phyloP scores from a whole-genome alignment of 23 tunicate genomes.

The Phallusia fumigata region DNA sequence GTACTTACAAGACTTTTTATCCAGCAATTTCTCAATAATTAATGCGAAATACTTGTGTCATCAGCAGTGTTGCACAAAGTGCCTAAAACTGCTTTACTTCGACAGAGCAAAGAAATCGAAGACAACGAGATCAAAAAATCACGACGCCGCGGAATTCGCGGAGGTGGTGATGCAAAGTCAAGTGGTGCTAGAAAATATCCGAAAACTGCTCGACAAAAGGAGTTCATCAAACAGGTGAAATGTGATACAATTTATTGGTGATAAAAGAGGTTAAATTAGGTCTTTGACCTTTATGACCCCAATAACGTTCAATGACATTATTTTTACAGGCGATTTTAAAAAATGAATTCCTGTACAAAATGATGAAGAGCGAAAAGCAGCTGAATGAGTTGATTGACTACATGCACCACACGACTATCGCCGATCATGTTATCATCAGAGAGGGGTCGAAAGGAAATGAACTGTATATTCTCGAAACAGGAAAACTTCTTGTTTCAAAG shows the following conservation, averaged over 20 bases:
- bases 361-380: not conserved
- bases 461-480: constrained; percentile 16
- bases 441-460: constrained; percentile 7
- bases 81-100: too few species aligned
- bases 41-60: too few species aligned
- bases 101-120: not conserved
- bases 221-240: constrained; percentile 43
- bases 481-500: constrained; percentile 1
- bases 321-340: constrained; percentile 12
- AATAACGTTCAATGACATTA: not conserved
- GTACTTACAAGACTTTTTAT: too few species aligned
- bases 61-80: too few species aligned
- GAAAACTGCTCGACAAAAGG: constrained; percentile 39
- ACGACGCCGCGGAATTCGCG: not conserved
- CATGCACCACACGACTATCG: not conserved
- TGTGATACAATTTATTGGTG: too few species aligned
- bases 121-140: not conserved
- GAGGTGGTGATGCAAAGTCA: not conserved
- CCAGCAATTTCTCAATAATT: too few species aligned
- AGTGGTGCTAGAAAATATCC: constrained; percentile 3
- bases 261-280: not conserved
- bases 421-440: not conserved
- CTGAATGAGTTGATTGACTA: not conserved
- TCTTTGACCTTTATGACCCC: not conserved
- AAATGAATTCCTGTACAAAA: constrained; percentile 14